Evolutionary conservation across 92 coral and sea anemone species (phyloP).

Genomic region (Umimayanthus kanabou): DNA sequence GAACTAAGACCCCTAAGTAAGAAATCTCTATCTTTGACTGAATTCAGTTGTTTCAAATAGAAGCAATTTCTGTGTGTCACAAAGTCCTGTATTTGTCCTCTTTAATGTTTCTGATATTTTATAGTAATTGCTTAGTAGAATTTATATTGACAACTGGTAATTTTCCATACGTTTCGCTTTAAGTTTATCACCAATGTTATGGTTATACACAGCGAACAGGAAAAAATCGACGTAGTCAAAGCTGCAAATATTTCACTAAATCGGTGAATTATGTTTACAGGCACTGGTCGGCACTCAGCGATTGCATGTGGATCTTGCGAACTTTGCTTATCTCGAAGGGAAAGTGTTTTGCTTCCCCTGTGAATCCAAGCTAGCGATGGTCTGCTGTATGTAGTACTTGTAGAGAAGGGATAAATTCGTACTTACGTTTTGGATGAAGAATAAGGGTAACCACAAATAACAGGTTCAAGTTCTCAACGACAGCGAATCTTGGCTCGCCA

Average conservation of each 20-base stretch:
- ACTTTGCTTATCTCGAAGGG: background rate
- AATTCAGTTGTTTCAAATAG: too few species aligned
- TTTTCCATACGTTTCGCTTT: background rate
- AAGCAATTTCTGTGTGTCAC: background rate
- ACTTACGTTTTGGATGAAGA: slow-evolving; percentile 17
- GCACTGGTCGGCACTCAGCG: too few species aligned
- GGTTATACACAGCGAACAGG: background rate
- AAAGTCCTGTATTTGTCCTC: background rate
- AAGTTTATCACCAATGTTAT: too few species aligned
- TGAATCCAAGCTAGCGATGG: background rate
- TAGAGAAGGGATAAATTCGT: background rate
- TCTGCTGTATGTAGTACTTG: background rate
- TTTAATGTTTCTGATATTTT: background rate
- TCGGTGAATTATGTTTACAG: background rate
- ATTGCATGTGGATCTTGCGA: background rate
- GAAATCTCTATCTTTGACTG: background rate
- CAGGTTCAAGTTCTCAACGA: background rate
- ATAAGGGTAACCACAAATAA: background rate
- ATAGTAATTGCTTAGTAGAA: background rate
- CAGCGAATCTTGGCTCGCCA: slow-evolving; percentile 11
- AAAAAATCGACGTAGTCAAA: too few species aligned
- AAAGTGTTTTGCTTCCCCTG: background rate
- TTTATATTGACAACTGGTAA: background rate
- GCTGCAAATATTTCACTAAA: background rate
- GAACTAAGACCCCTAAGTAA: too few species aligned